Conservation (phyloP, 2,888 invertebrate genomes). For the Tanypteryx hageni region DNA sequence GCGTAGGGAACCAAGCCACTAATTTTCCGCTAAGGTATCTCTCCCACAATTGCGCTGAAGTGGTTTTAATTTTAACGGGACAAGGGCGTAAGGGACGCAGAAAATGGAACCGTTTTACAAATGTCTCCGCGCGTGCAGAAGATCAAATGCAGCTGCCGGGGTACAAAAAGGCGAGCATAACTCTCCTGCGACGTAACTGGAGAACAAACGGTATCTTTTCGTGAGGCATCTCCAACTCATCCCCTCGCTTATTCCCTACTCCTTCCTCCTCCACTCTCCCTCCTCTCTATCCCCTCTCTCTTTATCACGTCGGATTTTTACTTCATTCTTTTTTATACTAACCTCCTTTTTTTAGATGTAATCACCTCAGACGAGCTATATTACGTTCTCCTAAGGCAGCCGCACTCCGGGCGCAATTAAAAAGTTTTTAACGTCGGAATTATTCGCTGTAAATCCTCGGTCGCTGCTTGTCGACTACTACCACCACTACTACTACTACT, state of each 20-base stretch:
- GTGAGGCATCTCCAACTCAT: neutral
- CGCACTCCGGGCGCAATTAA: constrained; percentile 36
- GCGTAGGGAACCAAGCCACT: neutral
- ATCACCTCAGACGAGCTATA: constrained; percentile 14
- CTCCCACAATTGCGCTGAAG: neutral
- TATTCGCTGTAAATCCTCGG: constrained; percentile 34
- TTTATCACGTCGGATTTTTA: neutral
- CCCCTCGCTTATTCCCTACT: neutral
- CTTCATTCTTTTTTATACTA: neutral
- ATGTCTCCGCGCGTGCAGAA: constrained; percentile 10
- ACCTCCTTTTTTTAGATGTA: neutral
- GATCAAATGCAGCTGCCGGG: constrained; percentile 48
- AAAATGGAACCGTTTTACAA: constrained; percentile 5
- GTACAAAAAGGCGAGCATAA: neutral
- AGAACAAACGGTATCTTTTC: neutral
- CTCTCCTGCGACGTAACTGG: neutral
- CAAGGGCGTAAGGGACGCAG: neutral
- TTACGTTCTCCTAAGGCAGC: neutral
- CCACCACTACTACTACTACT: neutral
- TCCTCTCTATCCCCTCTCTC: neutral
- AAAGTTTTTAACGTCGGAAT: constrained; percentile 36
- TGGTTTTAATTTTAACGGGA: neutral
- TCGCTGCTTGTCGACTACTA: neutral
- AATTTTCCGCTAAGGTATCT: neutral
- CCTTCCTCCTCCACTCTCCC: neutral